Evolutionary conservation across 2,888 invertebrate genomes (phyloP).

Genomic region (Rotaria sp.): DNA sequence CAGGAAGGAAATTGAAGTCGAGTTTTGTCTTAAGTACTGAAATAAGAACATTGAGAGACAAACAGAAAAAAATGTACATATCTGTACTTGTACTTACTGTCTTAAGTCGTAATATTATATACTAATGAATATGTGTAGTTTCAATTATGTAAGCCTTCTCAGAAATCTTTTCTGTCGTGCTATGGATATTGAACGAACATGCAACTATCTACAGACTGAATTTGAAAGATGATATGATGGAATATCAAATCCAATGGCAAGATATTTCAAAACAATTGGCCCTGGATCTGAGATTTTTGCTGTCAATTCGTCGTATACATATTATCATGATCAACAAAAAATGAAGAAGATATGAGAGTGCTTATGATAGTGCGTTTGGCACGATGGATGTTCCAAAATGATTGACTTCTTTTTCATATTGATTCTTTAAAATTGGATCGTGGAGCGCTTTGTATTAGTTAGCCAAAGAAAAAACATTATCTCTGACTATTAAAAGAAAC

Average conservation of each 20-base stretch:
- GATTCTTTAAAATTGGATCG: no score
- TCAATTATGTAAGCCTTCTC: not conserved
- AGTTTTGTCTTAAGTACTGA: no score
- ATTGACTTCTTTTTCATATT: no score
- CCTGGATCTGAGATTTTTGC: not conserved
- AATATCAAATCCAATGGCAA: not conserved
- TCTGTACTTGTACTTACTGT: no score
- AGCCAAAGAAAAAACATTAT: no score
- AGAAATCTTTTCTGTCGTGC: not conserved
- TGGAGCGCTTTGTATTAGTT: no score
- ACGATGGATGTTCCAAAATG: not conserved
- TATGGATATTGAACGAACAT: not conserved
- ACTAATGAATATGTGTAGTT: not conserved
- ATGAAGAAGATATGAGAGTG: not conserved
- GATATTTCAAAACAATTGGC: not conserved
- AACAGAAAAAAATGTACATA: no score
- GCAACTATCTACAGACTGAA: not conserved
- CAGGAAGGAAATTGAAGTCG: no score
- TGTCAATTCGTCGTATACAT: not conserved
- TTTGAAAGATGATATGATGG: not conserved
- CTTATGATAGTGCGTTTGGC: not conserved
- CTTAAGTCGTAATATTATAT: no score
- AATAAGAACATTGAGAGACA: no score
- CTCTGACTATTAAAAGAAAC: no score
- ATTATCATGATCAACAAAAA: not conserved